Evolutionary conservation across 2,888 invertebrate genomes (phyloP).

Genomic region (Polietes domitor): DNA sequence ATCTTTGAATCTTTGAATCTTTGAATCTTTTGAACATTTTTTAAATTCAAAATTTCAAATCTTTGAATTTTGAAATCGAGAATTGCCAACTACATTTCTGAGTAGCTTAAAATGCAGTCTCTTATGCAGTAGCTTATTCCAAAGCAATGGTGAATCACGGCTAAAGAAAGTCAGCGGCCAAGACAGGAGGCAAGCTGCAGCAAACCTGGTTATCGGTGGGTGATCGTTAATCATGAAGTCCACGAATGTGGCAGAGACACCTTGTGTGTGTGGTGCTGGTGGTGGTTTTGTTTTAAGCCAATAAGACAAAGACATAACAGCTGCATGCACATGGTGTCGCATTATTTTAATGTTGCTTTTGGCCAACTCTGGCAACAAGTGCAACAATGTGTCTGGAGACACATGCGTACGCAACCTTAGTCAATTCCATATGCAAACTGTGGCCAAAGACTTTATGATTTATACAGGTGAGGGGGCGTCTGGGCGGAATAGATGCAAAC

Average conservation of each 20-base stretch:
- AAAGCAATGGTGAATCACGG: neutral
- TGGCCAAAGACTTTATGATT: neutral
- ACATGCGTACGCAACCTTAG: neutral
- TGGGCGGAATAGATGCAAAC: neutral
- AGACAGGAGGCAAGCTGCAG: neutral
- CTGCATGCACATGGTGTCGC: constrained; percentile 64
- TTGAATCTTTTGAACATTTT: no score
- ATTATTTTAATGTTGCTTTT: constrained; percentile 54
- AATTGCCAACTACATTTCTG: no score
- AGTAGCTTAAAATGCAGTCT: neutral
- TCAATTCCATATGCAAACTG: neutral
- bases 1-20: no score
- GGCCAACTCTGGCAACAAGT: neutral
- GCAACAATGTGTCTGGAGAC: neutral
- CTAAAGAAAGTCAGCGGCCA: neutral
- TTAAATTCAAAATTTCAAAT: no score
- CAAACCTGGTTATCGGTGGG: constrained; percentile 54
- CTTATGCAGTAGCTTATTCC: neutral
- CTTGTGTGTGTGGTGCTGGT: constrained; percentile 54
- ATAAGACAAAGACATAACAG: constrained; percentile 48
- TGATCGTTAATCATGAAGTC: constrained; percentile 61
- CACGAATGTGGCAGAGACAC: constrained; percentile 44
- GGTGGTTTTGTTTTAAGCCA: constrained; percentile 36
- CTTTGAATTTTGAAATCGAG: no score
- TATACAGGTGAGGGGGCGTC: neutral